These are phyloP conservation scores for Odontomachus brunneus DNA, from an alignment of 1,140 invertebrate genomes.

Conservation along the genomic window DNA sequence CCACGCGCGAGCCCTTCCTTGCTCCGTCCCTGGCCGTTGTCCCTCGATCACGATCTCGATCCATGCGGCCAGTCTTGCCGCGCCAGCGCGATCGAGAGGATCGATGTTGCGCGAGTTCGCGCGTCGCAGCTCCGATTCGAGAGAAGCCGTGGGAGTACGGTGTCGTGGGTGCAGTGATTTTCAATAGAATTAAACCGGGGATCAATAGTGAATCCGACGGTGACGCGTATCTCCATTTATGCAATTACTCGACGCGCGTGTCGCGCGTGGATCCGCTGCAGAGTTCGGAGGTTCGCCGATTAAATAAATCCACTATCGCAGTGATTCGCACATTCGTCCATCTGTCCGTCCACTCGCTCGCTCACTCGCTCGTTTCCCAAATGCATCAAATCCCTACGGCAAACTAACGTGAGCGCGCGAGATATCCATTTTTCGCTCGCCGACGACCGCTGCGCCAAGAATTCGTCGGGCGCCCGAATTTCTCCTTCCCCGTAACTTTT, in stretches of 20 bases:
- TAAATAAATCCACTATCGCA: constrained; percentile 33
- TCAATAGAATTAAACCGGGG: constrained; percentile 18
- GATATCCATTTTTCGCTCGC: not conserved
- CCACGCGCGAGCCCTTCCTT: constrained; percentile 1
- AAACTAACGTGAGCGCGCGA: not conserved
- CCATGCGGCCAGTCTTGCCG: constrained; percentile 75
- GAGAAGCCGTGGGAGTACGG: constrained; percentile 9
- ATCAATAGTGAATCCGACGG: constrained; percentile 23
- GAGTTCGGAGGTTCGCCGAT: constrained; percentile 9
- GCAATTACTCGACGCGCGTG: constrained; percentile 29
- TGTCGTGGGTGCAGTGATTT: constrained; percentile 44
- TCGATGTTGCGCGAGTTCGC: constrained; percentile 60
- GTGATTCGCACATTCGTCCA: not conserved
- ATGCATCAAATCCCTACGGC: not conserved
- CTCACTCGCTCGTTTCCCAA: not conserved
- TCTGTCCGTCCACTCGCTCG: too few species aligned
- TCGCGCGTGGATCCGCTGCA: constrained; percentile 13
- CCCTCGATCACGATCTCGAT: constrained; percentile 74
- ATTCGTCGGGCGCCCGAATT: constrained; percentile 13
- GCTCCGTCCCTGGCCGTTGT: constrained; percentile 66
- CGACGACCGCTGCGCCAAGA: not conserved
- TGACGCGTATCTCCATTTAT: constrained; percentile 46
- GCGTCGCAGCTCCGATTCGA: constrained; percentile 20
- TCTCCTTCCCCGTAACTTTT: not conserved
- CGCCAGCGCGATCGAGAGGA: constrained; percentile 74